Conservation (phyloP, 2,888 invertebrate species). For the Aporophyla nigra region DNA sequence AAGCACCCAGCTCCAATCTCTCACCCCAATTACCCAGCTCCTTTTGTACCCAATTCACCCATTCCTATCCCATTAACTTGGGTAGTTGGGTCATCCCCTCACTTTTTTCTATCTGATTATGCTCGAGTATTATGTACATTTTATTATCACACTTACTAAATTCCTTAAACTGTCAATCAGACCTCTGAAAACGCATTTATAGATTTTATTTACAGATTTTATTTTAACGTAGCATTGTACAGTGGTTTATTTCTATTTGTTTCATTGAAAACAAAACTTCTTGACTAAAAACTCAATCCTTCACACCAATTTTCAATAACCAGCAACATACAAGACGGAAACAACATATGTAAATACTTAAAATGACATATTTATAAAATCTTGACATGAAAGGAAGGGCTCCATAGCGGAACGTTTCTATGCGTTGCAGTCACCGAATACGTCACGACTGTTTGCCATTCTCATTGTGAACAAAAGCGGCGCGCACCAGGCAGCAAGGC, state of each 20-base stretch:
- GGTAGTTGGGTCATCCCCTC: constrained; percentile 63
- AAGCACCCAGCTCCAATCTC: constrained; percentile 63
- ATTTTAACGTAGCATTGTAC: neutral
- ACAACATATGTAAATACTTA: constrained; percentile 7
- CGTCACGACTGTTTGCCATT: constrained; percentile 81
- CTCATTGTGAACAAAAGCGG: constrained; percentile 82
- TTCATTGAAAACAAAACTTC: neutral
- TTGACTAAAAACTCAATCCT: neutral
- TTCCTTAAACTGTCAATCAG: constrained; percentile 24
- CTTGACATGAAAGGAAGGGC: constrained; percentile 49
- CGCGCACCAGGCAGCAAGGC: constrained; percentile 47
- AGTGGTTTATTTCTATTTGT: neutral
- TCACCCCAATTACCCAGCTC: constrained; percentile 67
- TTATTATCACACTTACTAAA: constrained; percentile 44
- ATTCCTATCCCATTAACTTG: constrained; percentile 68
- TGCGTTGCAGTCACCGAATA: constrained; percentile 66
- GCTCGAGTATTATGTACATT: constrained; percentile 52
- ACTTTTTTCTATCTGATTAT: constrained; percentile 69
- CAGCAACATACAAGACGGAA: constrained; percentile 13
- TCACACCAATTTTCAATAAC: neutral
- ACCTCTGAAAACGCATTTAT: constrained; percentile 1
- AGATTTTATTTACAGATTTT: neutral
- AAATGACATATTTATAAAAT: constrained; percentile 55
- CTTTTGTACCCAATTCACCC: constrained; percentile 69
- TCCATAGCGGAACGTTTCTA: constrained; percentile 62